Percentiles rank a stretch among this genome's conserved stretches.
Conservation (phyloP, 2,113 vertebrate genomes). For the Colaptes auratus region DNA sequence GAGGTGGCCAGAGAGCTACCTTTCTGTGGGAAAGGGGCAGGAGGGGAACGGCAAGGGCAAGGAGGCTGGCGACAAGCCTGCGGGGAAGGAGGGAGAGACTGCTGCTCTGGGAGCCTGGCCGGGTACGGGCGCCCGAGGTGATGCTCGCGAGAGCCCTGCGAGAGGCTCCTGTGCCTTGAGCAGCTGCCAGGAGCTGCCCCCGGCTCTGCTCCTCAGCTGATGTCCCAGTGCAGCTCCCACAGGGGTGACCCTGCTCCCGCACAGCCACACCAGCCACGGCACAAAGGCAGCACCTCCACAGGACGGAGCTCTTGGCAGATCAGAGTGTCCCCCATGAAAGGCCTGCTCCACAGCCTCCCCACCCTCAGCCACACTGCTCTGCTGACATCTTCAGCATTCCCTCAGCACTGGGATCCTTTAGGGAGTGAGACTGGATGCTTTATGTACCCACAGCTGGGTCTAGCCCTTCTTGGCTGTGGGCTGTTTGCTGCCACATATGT, state of each 20-base stretch:
- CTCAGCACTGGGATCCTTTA: not conserved
- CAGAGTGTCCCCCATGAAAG: accelerated
- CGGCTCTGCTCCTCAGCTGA: accelerated
- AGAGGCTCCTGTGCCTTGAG: not conserved
- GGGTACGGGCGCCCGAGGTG: accelerated
- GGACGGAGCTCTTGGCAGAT: not conserved
- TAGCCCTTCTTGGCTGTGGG: not conserved
- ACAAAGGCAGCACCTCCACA: not conserved
- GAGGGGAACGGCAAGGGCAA: not conserved
- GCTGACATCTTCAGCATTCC: not conserved
- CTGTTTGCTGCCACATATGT: not conserved
- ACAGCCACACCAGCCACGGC: accelerated
- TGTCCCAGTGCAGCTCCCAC: accelerated
- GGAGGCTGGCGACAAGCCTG: accelerated
- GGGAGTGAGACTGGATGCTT: not conserved
- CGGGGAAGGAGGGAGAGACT: accelerated
- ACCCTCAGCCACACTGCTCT: not conserved
- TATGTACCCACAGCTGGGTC: not conserved
- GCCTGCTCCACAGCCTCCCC: not conserved
- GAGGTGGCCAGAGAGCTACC: not conserved
- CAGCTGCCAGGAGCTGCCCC: not conserved
- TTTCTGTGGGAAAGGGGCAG: not conserved
- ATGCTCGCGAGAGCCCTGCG: not conserved
- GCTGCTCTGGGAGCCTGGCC: accelerated
- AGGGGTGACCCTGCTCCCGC: not conserved